Evolutionary conservation across 2,113 vertebrate species (phyloP).

Genomic region (Poeciliopsis occidentalis): DNA sequence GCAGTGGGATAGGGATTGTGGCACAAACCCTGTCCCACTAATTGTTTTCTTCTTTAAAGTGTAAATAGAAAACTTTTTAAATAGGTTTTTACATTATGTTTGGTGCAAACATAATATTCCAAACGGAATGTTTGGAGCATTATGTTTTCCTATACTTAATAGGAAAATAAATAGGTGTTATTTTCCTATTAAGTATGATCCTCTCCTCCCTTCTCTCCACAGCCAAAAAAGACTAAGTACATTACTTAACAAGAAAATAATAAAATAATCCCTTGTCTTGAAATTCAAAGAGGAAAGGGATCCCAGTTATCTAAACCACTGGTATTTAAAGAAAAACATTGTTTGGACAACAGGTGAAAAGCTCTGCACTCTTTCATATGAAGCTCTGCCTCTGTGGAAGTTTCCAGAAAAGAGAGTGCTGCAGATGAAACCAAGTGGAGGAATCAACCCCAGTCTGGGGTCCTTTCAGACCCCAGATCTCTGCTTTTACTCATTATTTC

Average conservation of each 20-base stretch:
- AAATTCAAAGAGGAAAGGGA: conserved; percentile 68
- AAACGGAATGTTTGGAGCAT: no score
- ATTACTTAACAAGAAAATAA: conserved; percentile 17
- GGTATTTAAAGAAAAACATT: conserved; percentile 65
- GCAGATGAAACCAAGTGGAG: conserved; percentile 34
- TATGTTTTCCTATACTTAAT: no score
- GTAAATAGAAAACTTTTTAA: background rate
- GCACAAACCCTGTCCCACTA: background rate
- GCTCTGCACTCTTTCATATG: conserved; percentile 17
- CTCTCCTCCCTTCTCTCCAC: no score
- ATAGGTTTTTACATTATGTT: background rate
- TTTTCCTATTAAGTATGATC: conserved; percentile 8
- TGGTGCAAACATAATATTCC: no score
- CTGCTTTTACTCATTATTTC: conserved; percentile 21
- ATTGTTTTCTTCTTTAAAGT: background rate
- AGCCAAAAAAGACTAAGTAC: conserved; percentile 1
- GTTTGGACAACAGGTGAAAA: conserved; percentile 27
- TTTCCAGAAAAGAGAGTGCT: conserved; percentile 43
- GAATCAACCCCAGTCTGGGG: conserved; percentile 32
- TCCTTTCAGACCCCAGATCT: background rate
- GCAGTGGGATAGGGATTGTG: background rate
- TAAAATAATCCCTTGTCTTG: conserved; percentile 64
- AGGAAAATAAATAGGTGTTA: conserved; percentile 1
- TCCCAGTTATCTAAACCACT: conserved; percentile 58
- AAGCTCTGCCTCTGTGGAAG: conserved; percentile 39